These are phyloP conservation scores for Pycnonotus jocosus DNA, from an alignment of 2,113 vertebrate genomes.

Conservation along the genomic window DNA sequence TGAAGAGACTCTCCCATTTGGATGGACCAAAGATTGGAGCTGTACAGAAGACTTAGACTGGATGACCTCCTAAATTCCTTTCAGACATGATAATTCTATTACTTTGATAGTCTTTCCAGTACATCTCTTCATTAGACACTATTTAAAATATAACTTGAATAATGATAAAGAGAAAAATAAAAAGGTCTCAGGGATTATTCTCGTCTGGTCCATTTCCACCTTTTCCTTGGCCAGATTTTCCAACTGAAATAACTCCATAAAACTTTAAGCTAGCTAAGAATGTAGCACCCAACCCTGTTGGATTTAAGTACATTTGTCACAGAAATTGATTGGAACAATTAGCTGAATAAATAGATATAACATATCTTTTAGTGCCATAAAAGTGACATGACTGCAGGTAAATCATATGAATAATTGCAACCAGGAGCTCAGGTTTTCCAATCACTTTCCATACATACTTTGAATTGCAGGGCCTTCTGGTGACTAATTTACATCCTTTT, in stretches of 20 bases:
- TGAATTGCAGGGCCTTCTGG: background rate
- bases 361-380: conserved; percentile 9
- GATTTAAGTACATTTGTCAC: background rate
- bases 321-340: conserved; percentile 18
- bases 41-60: background rate
- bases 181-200: background rate
- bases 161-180: background rate
- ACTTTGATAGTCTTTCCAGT: background rate
- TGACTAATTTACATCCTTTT: background rate
- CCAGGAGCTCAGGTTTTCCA: conserved; percentile 15
- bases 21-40: background rate
- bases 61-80: background rate
- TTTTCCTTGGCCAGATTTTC: background rate
- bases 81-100: background rate
- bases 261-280: background rate
- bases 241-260: background rate
- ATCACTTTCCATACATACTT: background rate
- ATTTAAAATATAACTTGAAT: background rate
- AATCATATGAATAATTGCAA: conserved; percentile 38
- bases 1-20: background rate
- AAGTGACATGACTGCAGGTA: conserved; percentile 22
- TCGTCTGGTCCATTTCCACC: background rate
- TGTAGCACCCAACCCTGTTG: background rate
- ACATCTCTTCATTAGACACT: background rate
- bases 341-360: conserved; percentile 20